phyloP scores from a whole-genome alignment of 2,888 invertebrate species.

The Noctua janthe region DNA sequence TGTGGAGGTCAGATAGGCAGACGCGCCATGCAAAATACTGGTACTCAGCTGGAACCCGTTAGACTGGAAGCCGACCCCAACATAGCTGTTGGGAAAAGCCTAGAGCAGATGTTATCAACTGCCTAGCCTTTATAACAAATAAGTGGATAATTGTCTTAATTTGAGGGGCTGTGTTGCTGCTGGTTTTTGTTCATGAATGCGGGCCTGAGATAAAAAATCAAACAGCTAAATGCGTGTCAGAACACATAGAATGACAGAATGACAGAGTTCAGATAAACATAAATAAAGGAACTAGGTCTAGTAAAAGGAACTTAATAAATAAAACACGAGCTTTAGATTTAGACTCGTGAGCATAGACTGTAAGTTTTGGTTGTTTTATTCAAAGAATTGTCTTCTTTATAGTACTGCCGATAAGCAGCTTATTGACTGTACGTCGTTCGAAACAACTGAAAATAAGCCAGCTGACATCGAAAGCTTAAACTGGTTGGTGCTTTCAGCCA shows the following conservation, averaged over 20 bases:
- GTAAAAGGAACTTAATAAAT: neutral
- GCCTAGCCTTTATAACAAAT: neutral
- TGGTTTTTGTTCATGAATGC: neutral
- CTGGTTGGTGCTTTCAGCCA: neutral
- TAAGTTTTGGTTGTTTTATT: conserved; percentile 4
- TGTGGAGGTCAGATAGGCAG: too few species aligned
- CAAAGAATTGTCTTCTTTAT: neutral
- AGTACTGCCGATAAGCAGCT: conserved; percentile 27
- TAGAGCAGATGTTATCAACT: too few species aligned
- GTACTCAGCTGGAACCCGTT: too few species aligned
- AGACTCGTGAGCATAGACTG: neutral
- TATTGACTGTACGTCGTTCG: conserved; percentile 15
- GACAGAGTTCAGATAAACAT: neutral
- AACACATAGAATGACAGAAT: neutral
- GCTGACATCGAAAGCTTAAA: neutral
- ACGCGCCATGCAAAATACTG: too few species aligned
- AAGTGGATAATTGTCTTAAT: neutral
- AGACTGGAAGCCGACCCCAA: too few species aligned
- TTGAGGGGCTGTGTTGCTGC: neutral
- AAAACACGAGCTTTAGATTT: neutral
- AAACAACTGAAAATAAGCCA: conserved; percentile 9
- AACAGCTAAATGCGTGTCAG: neutral
- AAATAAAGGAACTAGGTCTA: neutral
- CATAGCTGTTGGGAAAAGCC: too few species aligned
- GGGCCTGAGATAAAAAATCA: neutral